Percentiles rank a stretch among this genome's conserved stretches.
phyloP scores from a whole-genome alignment of 2,113 vertebrate species.

The Sapajus apella region DNA sequence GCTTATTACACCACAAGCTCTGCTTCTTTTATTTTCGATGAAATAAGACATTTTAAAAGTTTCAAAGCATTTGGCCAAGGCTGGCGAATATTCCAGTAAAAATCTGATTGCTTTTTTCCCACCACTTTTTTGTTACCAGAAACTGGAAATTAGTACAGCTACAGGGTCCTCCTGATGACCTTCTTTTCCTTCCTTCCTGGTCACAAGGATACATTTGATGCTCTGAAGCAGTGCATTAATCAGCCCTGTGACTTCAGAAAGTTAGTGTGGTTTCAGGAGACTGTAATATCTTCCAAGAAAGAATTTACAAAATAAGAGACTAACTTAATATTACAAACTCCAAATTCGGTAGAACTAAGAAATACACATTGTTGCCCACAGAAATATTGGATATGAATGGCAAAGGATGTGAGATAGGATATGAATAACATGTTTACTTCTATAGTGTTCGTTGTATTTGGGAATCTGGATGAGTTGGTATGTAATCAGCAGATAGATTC shows the following conservation, averaged over 20 bases:
- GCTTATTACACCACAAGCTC: background rate
- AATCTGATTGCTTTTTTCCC: background rate
- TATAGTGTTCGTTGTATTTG: background rate
- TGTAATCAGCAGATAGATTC: background rate
- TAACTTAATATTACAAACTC: background rate
- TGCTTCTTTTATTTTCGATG: conserved; percentile 33
- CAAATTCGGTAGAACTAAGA: background rate
- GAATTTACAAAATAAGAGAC: background rate
- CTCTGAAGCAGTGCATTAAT: background rate
- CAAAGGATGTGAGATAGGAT: background rate
- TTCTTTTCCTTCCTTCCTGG: background rate
- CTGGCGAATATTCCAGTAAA: background rate
- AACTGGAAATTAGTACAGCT: background rate
- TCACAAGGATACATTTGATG: background rate
- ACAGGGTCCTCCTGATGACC: background rate
- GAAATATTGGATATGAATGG: background rate
- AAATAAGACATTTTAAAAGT: background rate
- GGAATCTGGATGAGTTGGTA: background rate
- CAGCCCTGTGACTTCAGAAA: background rate
- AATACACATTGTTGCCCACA: background rate
- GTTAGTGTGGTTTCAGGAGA: background rate
- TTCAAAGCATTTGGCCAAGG: background rate
- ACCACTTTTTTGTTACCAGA: background rate
- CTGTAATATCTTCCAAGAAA: background rate
- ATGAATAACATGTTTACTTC: background rate